Base-by-base conservation (phyloP, 1,140 invertebrate species). In the Branchinecta lindahli region DNA sequence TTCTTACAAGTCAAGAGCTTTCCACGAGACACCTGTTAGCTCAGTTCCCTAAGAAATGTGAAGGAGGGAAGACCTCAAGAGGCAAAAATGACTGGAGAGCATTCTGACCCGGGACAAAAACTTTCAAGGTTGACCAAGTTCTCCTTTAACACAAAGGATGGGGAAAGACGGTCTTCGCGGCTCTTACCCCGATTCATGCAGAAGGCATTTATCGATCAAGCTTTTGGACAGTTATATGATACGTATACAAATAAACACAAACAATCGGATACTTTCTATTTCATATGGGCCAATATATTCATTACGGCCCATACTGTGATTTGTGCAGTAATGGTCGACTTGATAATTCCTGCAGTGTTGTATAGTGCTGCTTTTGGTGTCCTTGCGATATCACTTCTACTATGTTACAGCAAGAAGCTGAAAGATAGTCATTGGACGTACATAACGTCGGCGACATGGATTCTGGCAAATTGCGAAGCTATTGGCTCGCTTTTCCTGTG, bases 281-380 rank as follows among this genome's bases (percentile, higher is more conserved):
- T 61, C 52, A 61, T 61, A 61, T 61, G 52, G 52, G 52, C 52
- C 52, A 61, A 61, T 61, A 61, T 61, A 61, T 61, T 61, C 12
- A 61, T 61, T 20, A 15, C 52, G 12, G 18, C 18, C 52, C 52
- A 61, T 61, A 61, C 52, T 15, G 18, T 61, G 12, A 20, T 61
- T 61, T 61, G 52, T 20, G 12, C 12, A 15, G 52, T 61, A 15
- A 15, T 15, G 12, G 18, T 15, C 18, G 18, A 61, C 52, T 15
- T 12, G 12, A 61, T 61, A 12, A 6, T 61, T 12, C 12, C 18
- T 4, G 52, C 52, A 15, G 18, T 61, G 12, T 20, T 20, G 6
- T 61, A 61, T 61, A 61, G 52, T 20, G 12, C 12, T 61, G 52
- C 52, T 61, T 61, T 61, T 20, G 52, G 52, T 61, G 52, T 20